phyloP scores from a whole-genome alignment of 2,888 invertebrate genomes.

The Ditylenchus weischeri region DNA sequence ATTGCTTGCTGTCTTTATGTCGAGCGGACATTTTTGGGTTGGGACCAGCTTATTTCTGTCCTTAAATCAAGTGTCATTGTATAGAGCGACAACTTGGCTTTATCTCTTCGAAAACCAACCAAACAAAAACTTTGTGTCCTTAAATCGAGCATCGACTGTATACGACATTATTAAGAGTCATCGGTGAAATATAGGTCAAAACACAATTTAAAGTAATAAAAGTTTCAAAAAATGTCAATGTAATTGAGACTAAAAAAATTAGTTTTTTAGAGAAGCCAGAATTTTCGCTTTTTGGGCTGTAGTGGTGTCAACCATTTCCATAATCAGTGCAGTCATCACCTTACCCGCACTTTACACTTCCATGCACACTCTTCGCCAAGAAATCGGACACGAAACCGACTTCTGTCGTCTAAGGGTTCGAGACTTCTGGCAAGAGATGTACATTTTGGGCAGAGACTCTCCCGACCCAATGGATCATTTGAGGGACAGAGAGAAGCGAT shows the following conservation, averaged over 20 bases:
- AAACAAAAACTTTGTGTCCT: no score
- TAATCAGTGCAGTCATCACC: slow-evolving; percentile 31
- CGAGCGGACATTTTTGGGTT: no score
- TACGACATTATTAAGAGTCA: no score
- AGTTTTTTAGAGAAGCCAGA: slow-evolving; percentile 29
- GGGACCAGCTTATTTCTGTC: no score
- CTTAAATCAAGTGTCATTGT: no score
- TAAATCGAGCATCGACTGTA: no score
- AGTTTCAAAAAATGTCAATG: not conserved
- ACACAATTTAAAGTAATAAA: no score
- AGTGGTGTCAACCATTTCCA: slow-evolving; percentile 28
- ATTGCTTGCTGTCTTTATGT: no score
- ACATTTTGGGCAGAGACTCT: slow-evolving; percentile 27
- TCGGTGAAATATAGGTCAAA: no score
- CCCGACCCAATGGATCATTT: slow-evolving; percentile 9
- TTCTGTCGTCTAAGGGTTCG: slow-evolving; percentile 50
- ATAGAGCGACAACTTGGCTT: no score
- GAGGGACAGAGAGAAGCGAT: slow-evolving; percentile 12
- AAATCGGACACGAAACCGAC: slow-evolving; percentile 36
- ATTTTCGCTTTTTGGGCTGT: slow-evolving; percentile 34
- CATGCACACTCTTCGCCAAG: slow-evolving; percentile 25
- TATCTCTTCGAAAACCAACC: no score
- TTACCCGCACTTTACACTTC: slow-evolving; percentile 33
- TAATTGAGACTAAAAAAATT: slow-evolving; percentile 5
- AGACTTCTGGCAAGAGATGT: slow-evolving; percentile 51